A percentile compares a stretch with the other conserved stretches of the same genome.
phyloP scores from a whole-genome alignment of 2,888 invertebrate species.

The Idaea biselata region DNA sequence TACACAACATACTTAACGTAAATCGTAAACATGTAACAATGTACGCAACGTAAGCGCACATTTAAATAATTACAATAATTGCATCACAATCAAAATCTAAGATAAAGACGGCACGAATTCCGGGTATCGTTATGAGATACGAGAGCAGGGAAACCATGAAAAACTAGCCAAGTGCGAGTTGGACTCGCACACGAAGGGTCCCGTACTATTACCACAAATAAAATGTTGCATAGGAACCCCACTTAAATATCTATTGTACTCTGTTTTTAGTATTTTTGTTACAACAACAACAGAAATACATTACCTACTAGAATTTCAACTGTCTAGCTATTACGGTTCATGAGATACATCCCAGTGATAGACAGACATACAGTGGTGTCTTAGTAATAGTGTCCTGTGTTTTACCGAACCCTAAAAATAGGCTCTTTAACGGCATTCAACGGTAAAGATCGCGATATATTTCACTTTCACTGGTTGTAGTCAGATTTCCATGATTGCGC shows the following conservation, averaged over 20 bases:
- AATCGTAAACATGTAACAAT: slow-evolving; percentile 30
- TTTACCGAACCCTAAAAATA: slow-evolving; percentile 14
- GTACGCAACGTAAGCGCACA: slow-evolving; percentile 24
- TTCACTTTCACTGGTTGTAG: slow-evolving; percentile 31
- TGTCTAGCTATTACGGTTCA: too few species aligned
- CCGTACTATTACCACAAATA: too few species aligned
- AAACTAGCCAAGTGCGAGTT: slow-evolving; percentile 13
- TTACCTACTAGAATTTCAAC: too few species aligned
- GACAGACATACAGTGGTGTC: too few species aligned
- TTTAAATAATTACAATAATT: slow-evolving; percentile 32
- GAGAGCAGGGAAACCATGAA: slow-evolving; percentile 54
- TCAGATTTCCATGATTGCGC: slow-evolving; percentile 65
- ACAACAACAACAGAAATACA: too few species aligned
- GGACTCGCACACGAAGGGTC: too few species aligned
- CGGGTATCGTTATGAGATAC: slow-evolving; percentile 41
- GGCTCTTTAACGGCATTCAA: slow-evolving; percentile 32
- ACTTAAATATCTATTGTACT: too few species aligned
- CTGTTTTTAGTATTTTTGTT: too few species aligned
- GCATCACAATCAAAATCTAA: slow-evolving; percentile 19
- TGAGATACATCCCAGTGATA: too few species aligned
- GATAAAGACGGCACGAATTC: slow-evolving; percentile 49
- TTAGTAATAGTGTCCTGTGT: too few species aligned
- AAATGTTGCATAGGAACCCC: too few species aligned
- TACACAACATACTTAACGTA: slow-evolving; percentile 29
- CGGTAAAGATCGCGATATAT: slow-evolving; percentile 37